phyloP scores from a whole-genome alignment of 2,888 invertebrate species.

The Zygothrica quintamaculata region DNA sequence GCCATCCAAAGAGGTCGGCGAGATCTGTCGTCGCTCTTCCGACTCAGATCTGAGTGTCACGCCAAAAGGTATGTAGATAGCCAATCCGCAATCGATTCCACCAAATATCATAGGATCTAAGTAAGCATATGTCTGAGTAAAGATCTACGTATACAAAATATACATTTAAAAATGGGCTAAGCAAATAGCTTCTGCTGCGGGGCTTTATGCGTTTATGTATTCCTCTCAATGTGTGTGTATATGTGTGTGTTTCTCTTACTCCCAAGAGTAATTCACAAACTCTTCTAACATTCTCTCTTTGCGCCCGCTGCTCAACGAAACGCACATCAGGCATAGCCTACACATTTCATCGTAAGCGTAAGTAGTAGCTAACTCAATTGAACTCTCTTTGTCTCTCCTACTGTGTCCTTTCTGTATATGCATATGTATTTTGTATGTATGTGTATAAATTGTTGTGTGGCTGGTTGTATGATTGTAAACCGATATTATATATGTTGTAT shows the following conservation, averaged over 20 bases:
- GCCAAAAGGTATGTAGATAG: constrained; percentile 91
- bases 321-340: constrained; percentile 64
- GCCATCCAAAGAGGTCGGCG: constrained; percentile 82
- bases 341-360: constrained; percentile 80
- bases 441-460: constrained; percentile 35
- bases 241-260: constrained; percentile 26
- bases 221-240: constrained; percentile 12
- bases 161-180: constrained; percentile 5
- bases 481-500: constrained; percentile 25
- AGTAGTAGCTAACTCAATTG: constrained; percentile 60
- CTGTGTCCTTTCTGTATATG: constrained; percentile 22
- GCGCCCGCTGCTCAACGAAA: constrained; percentile 55
- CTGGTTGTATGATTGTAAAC: constrained; percentile 11
- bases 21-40: constrained; percentile 92
- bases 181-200: constrained; percentile 4
- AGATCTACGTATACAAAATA: constrained; percentile 3
- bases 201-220: neutral
- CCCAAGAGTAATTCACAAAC: constrained; percentile 53
- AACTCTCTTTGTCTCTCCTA: constrained; percentile 25
- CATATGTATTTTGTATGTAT: constrained; percentile 46
- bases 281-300: constrained; percentile 75
- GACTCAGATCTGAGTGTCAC: constrained; percentile 97
- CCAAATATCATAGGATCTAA: constrained; percentile 19
- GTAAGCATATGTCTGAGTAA: constrained; percentile 34
- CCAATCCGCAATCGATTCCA: neutral